phyloP scores from a whole-genome alignment of 2,797 vertebrate species.

The Rachycentron canadum region DNA sequence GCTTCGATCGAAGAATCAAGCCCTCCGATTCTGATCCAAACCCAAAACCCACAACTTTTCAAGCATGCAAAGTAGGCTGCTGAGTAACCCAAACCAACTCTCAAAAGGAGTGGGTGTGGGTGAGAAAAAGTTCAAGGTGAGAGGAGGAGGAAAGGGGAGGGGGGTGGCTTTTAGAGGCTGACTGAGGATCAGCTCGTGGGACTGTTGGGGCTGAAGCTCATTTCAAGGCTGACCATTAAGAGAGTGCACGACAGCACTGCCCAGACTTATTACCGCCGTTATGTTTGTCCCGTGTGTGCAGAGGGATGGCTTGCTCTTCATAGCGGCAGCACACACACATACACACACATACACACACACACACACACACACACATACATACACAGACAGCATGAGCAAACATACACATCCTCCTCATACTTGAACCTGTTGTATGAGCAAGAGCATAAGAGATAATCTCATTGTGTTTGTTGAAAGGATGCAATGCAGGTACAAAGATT shows the following conservation, averaged over 20 bases:
- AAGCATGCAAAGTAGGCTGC: constrained; percentile 38
- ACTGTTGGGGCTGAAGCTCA: constrained; percentile 53
- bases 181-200: constrained; percentile 55
- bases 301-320: constrained; percentile 55
- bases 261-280: constrained; percentile 71
- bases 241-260: constrained; percentile 56
- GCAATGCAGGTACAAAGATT: neutral
- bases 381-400: constrained; percentile 19
- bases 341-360: neutral
- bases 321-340: constrained; percentile 35
- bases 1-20: constrained; percentile 10
- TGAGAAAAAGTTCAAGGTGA: constrained; percentile 74
- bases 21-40: constrained; percentile 52
- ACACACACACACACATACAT: constrained; percentile 18
- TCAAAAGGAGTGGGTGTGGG: constrained; percentile 44
- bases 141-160: neutral
- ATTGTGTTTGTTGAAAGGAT: constrained; percentile 15
- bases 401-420: constrained; percentile 24
- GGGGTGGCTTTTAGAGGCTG: constrained; percentile 51
- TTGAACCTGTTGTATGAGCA: constrained; percentile 32
- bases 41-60: constrained; percentile 13
- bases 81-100: constrained; percentile 48
- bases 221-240: constrained; percentile 73
- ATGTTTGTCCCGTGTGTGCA: constrained; percentile 65
- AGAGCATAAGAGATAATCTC: constrained; percentile 7